These are phyloP conservation scores for Corythornis leucogaster DNA, from an alignment of 2,797 vertebrate species.

Conservation along the genomic window DNA sequence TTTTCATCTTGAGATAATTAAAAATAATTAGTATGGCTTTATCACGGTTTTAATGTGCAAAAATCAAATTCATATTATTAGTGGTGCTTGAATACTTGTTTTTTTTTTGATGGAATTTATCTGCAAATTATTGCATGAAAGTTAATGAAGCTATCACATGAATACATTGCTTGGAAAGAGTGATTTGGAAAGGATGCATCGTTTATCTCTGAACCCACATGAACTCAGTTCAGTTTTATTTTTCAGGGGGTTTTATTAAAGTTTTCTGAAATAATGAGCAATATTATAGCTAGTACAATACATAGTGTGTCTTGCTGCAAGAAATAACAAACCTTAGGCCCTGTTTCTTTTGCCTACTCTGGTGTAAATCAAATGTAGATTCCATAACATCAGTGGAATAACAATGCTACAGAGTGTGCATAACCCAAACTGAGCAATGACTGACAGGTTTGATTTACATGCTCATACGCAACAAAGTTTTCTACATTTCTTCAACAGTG, in stretches of 20 bases:
- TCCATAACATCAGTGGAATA: neutral
- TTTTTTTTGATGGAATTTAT: neutral
- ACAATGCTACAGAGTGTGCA: fast-evolving
- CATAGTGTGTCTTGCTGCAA: neutral
- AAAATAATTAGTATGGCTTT: slow-evolving; percentile 56
- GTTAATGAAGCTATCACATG: slow-evolving; percentile 1
- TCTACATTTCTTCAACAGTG: neutral
- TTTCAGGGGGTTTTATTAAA: neutral
- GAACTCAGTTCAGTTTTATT: neutral
- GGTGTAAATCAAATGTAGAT: neutral
- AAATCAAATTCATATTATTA: slow-evolving; percentile 29
- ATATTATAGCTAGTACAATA: neutral
- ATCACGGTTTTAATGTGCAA: slow-evolving; percentile 35
- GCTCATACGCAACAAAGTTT: neutral
- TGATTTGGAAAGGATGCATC: neutral
- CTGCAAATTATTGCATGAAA: neutral
- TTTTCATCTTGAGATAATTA: slow-evolving; percentile 53
- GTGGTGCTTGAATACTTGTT: neutral
- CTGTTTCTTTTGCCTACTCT: neutral
- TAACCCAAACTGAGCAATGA: neutral
- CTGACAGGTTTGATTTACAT: neutral
- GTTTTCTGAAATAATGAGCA: neutral
- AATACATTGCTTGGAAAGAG: neutral
- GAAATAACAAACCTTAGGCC: neutral
- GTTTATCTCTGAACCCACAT: neutral